Base-by-base conservation (phyloP, 1,140 invertebrate species). In the Drosophila pseudoobscura region DNA sequence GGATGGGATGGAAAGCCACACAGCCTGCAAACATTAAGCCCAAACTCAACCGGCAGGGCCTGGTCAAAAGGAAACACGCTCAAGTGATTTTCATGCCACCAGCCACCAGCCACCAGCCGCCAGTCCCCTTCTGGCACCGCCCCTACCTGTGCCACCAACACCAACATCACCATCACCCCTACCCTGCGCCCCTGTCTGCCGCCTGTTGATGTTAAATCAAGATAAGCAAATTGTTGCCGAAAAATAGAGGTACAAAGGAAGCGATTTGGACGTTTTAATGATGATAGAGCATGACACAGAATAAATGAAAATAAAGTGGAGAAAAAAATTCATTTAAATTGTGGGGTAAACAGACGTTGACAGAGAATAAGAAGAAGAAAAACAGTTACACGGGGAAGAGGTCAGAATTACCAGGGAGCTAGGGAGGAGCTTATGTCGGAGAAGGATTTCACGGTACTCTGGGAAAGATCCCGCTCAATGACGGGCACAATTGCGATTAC, bases 141-240 rank as follows among this genome's bases (percentile, higher is more conserved):
- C 53, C 29, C 62, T 63, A 68, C 59, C 44, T 47, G 29, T 31
- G 29, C 29, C 29, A 31, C 6, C 29, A 31, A 31, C 29, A 31
- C 29, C 60, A 31, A 31, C 29, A 31, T 7, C 60, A 57, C 41
- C 50, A 31, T 45, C 49, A 52, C 50, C 53, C 29, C 62, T 63
- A 68, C 62, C 62, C 44, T 47, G 29, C 7, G 29, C 29, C 29
- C 60, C 49, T 69, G 50, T 29, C 66, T 57, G 53, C 35, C 9
- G 35, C 53, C 51, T 56, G 80, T 69, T 84, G 80, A 80, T 85
- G 82, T 69, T 74, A 72, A 85, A 83, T 85, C 82, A 68, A 85
- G 82, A 85, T 88, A 88, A 88, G 83, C 83, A 88, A 88, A 88
- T 88, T 88, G 75, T 88, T 88, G 83, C 83, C 83, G 83, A 88